Conservation (phyloP, 2,797 vertebrate species). For the Girardinus metallicus region DNA sequence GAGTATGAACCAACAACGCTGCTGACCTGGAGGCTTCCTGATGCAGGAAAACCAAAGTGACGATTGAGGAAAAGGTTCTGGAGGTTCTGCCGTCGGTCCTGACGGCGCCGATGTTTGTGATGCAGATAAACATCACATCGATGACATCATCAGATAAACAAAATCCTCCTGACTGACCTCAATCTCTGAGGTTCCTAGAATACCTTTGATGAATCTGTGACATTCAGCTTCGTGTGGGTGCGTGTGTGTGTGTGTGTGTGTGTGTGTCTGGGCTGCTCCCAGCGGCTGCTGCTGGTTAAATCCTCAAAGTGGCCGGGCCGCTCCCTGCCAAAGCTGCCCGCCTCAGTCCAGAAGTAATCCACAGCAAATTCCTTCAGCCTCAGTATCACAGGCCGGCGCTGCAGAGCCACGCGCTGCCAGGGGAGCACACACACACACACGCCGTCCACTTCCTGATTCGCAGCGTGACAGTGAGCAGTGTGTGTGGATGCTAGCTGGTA, state of each 20-base stretch:
- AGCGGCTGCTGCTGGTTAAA: slow-evolving; percentile 67
- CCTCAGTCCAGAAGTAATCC: slow-evolving; percentile 84
- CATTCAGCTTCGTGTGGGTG: slow-evolving; percentile 38
- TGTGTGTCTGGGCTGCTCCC: slow-evolving; percentile 45
- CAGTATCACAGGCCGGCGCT: slow-evolving; percentile 75
- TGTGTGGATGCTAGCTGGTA: slow-evolving; percentile 57
- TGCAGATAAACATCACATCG: neutral
- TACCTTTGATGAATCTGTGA: slow-evolving; percentile 42
- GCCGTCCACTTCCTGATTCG: slow-evolving; percentile 25
- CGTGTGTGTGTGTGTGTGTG: slow-evolving; percentile 11
- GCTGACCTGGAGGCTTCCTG: neutral
- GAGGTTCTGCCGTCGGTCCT: slow-evolving; percentile 4
- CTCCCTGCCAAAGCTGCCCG: slow-evolving; percentile 77
- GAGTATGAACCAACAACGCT: neutral
- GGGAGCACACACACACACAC: slow-evolving; percentile 33
- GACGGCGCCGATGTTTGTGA: too few relatives aligned
- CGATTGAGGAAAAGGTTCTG: neutral
- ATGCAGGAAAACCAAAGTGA: neutral
- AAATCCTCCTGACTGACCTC: neutral
- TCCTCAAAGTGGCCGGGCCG: slow-evolving; percentile 78
- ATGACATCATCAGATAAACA: neutral
- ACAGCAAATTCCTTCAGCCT: slow-evolving; percentile 84
- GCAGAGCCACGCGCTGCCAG: slow-evolving; percentile 64
- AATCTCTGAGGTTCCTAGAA: slow-evolving; percentile 4
- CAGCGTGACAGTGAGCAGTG: slow-evolving; percentile 50